phyloP scores from a whole-genome alignment of 2,888 invertebrate genomes.

The Perdita meconis region DNA sequence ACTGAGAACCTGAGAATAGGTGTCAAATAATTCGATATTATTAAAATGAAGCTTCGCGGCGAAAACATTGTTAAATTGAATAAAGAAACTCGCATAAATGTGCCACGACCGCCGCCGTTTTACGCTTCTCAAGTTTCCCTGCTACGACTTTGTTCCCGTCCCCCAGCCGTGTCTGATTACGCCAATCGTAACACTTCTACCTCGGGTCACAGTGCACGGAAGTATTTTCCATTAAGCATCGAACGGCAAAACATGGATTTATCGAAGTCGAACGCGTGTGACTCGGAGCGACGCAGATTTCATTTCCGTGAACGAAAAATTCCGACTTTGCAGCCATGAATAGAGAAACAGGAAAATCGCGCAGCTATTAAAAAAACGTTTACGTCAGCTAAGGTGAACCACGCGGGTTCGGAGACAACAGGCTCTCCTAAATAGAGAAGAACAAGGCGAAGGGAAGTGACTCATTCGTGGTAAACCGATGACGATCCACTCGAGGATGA shows the following conservation, averaged over 20 bases:
- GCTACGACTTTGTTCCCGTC: conserved; percentile 31
- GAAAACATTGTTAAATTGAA: neutral
- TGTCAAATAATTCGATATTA: neutral
- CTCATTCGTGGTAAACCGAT: conserved; percentile 59
- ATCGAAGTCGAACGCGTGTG: neutral
- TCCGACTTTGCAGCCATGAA: neutral
- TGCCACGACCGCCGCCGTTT: conserved; percentile 37
- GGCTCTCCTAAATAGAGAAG: conserved; percentile 43
- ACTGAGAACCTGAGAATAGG: no score
- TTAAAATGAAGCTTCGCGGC: neutral
- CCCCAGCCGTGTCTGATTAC: conserved; percentile 39
- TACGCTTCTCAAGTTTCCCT: conserved; percentile 51
- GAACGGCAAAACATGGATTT: neutral
- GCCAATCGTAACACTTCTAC: conserved; percentile 28
- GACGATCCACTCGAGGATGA: conserved; percentile 54
- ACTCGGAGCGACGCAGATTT: neutral
- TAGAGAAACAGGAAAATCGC: conserved; percentile 9
- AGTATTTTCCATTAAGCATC: neutral
- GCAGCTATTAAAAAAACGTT: conserved; percentile 13
- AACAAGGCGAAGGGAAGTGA: conserved; percentile 61
- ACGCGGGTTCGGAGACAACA: conserved; percentile 17
- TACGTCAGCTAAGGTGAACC: conserved; percentile 39
- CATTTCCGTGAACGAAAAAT: no score
- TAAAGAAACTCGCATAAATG: conserved; percentile 6
- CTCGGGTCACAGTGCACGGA: neutral